Percentiles rank a stretch among this genome's conserved stretches.
These are phyloP conservation scores for Syrmaticus mikado DNA, from an alignment of 2,113 vertebrate species.

Conservation along the genomic window DNA sequence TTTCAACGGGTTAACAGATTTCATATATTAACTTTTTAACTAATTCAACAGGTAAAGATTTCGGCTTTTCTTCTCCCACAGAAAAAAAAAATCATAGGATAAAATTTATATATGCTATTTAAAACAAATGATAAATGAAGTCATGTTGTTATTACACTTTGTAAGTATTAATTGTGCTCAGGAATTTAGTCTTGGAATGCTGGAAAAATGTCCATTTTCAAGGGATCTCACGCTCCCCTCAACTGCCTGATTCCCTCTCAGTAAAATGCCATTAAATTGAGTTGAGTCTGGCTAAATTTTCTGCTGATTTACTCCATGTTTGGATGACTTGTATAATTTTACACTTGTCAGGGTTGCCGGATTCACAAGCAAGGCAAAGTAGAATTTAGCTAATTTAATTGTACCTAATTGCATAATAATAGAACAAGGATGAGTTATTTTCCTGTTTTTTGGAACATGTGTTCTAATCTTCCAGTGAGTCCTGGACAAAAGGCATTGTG, in stretches of 20 bases:
- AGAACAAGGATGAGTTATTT: neutral
- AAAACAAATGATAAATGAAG: neutral
- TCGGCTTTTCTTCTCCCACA: neutral
- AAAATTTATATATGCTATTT: neutral
- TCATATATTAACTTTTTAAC: neutral
- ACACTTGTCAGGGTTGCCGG: neutral
- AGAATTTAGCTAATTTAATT: neutral
- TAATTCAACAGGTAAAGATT: neutral
- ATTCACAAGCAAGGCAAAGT: neutral
- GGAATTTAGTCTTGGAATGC: neutral
- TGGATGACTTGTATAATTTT: neutral
- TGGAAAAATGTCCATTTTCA: neutral
- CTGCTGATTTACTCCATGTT: neutral
- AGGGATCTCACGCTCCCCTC: neutral
- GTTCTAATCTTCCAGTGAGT: neutral
- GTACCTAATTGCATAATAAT: neutral
- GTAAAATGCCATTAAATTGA: neutral
- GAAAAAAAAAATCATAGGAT: neutral
- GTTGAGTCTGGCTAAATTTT: neutral
- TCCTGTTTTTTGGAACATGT: neutral
- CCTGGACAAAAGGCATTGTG: neutral
- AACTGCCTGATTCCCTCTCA: neutral
- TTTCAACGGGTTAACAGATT: neutral
- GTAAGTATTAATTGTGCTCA: neutral
- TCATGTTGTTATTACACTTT: neutral